phyloP scores from a whole-genome alignment of 2,797 vertebrate species.

The Morus bassanus region DNA sequence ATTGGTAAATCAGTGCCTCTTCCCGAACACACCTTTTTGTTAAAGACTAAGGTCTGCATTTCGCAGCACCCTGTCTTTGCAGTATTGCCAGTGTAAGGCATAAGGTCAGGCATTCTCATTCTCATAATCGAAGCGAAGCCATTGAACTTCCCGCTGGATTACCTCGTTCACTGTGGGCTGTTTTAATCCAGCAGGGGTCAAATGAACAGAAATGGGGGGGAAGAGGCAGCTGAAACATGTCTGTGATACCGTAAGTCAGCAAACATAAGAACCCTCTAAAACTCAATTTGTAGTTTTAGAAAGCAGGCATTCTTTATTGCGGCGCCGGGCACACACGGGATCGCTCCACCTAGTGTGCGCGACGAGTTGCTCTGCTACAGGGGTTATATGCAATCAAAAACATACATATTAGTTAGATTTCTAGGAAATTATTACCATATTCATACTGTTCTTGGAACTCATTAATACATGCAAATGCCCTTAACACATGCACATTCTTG shows the following conservation, averaged over 20 bases:
- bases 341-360: too few species aligned
- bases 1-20: background rate
- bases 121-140: background rate
- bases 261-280: too few species aligned
- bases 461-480: too few species aligned
- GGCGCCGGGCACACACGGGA: too few species aligned
- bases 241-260: background rate
- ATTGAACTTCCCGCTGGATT: background rate
- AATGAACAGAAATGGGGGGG: background rate
- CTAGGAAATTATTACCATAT: too few species aligned
- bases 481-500: too few species aligned
- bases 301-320: too few species aligned
- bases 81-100: background rate
- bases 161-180: background rate
- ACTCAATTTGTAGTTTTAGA: too few species aligned
- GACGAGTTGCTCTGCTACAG: too few species aligned
- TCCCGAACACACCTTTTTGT: background rate
- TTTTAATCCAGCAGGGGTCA: background rate
- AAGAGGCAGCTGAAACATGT: background rate
- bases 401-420: too few species aligned
- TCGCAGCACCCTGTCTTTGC: background rate
- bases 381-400: too few species aligned
- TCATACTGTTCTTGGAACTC: too few species aligned
- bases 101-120: background rate
- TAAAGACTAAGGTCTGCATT: background rate